Evolutionary conservation across 2,888 invertebrate species (phyloP), one percentile per base, ranked within the genome.

Genomic region (Capitulum mitella): DNA sequence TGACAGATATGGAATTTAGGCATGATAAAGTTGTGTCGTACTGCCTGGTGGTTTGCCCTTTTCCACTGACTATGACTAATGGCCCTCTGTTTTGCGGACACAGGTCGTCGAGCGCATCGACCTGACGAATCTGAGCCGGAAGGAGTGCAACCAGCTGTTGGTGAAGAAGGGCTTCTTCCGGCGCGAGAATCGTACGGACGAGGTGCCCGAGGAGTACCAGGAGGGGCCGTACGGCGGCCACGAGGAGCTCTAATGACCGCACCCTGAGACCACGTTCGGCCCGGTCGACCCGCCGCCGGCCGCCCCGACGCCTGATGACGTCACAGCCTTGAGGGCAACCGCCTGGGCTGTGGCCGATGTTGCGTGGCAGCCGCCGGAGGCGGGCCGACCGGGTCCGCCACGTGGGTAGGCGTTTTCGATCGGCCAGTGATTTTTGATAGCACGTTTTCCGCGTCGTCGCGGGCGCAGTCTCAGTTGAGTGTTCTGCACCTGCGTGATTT

Each of bases 191-290:
- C 40, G 79, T 46, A 77, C 81, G 26, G 82, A 81, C 26, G 81
- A 79, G 40, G 82, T 82, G 26, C 82, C 82, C 29, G 82, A 81
- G n/a, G 77, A 82, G 78, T 81, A 79, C 78, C 58, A 64, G 76
- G 78, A 81, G 37, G 82, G 82, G 12, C 82, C 82, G 8, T 82
- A 82, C 77, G 64, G 29, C 58, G 79, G 12, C 32, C n/a, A 48
- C 77, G 54, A 46, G n/a, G 26, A 54, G 10, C 77, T 77, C 19
- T 70, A 40, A 81, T 80, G 80, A 81, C 78, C 79, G 82, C 79
- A 89, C 89, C 94, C 80, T 97, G 97, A 22, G 94, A n/a, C 96
- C 22, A 98, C 98, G 88, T 89, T 97, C 81, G 96, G 98, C 37
- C 89, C 97, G 81, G 97, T n/a, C 19, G n/a, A 1, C n/a, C 12